Evolutionary conservation across 2,797 vertebrate species (phyloP).

Genomic region (Emydoidea blandingii): DNA sequence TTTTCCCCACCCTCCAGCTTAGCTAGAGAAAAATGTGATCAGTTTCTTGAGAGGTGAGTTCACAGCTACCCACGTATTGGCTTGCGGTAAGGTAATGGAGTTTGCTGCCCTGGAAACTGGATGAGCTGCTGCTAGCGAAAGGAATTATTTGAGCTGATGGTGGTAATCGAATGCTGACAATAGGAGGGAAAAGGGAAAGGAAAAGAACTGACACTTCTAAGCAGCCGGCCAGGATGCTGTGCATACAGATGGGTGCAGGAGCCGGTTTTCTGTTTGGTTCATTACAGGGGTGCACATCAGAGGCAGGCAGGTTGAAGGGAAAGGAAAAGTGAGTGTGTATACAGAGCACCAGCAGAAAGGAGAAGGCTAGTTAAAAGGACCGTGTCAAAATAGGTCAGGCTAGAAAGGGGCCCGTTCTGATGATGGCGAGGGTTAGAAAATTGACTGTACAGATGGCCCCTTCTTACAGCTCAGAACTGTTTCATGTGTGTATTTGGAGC

Average conservation of each 20-base stretch:
- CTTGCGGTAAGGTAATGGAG: conserved; percentile 16
- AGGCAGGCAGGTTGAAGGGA: neutral
- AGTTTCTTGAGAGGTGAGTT: conserved; percentile 21
- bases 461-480: neutral
- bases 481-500: neutral
- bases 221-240: neutral
- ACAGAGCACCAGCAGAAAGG: neutral
- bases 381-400: neutral
- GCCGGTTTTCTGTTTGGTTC: neutral
- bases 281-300: conserved; percentile 1
- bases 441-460: neutral
- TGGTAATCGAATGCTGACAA: conserved; percentile 32
- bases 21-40: neutral
- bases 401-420: neutral
- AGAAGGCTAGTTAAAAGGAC: neutral
- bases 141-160: conserved; percentile 40
- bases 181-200: conserved; percentile 4
- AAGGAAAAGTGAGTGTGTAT: neutral
- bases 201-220: neutral
- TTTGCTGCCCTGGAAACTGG: conserved; percentile 33
- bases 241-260: neutral
- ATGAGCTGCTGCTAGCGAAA: conserved; percentile 5
- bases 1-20: neutral
- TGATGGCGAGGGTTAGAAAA: neutral
- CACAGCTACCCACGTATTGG: neutral